phyloP scores from a whole-genome alignment of 2,888 invertebrate species.

The Athalia cordata region DNA sequence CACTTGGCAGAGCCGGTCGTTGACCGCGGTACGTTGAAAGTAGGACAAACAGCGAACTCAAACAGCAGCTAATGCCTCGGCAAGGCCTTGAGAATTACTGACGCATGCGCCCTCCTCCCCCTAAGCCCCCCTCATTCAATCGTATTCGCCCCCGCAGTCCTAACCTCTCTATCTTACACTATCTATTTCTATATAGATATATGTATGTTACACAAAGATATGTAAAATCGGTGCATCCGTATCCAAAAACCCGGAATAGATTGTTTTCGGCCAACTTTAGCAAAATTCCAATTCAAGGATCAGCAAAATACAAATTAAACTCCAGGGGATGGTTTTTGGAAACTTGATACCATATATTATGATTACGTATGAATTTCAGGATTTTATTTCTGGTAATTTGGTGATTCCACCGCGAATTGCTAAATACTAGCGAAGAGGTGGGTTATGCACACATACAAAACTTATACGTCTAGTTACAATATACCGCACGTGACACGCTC shows the following conservation, averaged over 20 bases:
- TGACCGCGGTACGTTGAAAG: slow-evolving; percentile 72
- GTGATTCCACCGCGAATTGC: not conserved
- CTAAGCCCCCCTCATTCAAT: not conserved
- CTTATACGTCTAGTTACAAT: not conserved
- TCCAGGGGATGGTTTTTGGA: too few relatives aligned
- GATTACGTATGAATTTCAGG: too few relatives aligned
- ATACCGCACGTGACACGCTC: slow-evolving; percentile 46
- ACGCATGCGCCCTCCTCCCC: slow-evolving; percentile 64
- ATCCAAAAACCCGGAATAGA: too few relatives aligned
- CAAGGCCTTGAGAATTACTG: slow-evolving; percentile 71
- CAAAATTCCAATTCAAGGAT: too few relatives aligned
- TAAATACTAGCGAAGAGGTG: not conserved
- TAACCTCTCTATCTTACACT: slow-evolving; percentile 14
- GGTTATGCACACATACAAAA: not conserved
- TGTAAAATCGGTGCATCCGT: too few relatives aligned
- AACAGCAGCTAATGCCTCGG: slow-evolving; percentile 64
- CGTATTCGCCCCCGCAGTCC: slow-evolving; percentile 11
- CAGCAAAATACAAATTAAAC: too few relatives aligned
- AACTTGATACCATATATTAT: too few relatives aligned
- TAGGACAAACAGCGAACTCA: slow-evolving; percentile 70
- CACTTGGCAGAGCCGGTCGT: slow-evolving; percentile 62
- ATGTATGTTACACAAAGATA: too few relatives aligned
- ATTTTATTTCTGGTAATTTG: too few relatives aligned
- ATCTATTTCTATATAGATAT: slow-evolving; percentile 9
- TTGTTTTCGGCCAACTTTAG: too few relatives aligned